These are phyloP conservation scores for Metaphire vulgaris DNA, from an alignment of 1,140 invertebrate genomes.

Conservation along the genomic window DNA sequence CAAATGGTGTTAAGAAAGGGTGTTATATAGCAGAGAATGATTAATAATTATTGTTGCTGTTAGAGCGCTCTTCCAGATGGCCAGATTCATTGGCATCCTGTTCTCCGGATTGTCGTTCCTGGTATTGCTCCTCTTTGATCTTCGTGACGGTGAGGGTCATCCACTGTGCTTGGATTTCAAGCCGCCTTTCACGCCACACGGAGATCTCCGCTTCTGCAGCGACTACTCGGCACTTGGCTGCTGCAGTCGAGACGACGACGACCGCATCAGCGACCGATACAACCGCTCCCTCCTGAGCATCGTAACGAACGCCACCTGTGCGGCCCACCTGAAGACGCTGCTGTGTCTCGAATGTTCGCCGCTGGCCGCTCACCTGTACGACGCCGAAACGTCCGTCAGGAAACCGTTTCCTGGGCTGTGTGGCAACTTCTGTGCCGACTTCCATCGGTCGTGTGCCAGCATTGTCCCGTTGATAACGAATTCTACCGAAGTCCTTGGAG, in stretches of 20 bases:
- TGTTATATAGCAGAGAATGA: background rate
- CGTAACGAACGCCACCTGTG: constrained; percentile 27
- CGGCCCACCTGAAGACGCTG: constrained; percentile 33
- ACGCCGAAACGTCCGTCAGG: constrained; percentile 17
- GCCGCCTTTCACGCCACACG: constrained; percentile 40
- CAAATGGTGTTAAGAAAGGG: too few relatives aligned
- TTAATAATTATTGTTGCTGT: too few relatives aligned
- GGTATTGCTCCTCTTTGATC: too few relatives aligned
- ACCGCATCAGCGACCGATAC: constrained; percentile 16
- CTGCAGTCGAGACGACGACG: constrained; percentile 36
- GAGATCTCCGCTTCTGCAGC: constrained; percentile 36
- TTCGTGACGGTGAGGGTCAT: too few relatives aligned
- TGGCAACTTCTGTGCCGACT: constrained; percentile 34
- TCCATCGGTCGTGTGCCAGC: constrained; percentile 35
- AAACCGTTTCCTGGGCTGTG: constrained; percentile 35
- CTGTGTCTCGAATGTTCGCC: constrained; percentile 45
- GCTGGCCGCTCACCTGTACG: too few relatives aligned
- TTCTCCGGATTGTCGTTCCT: too few relatives aligned
- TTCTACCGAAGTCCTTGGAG: too few relatives aligned
- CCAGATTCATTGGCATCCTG: too few relatives aligned
- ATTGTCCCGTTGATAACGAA: constrained; percentile 34
- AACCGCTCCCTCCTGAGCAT: background rate
- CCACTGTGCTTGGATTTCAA: constrained; percentile 47
- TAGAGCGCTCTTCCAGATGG: too few relatives aligned
- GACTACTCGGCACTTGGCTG: constrained; percentile 43